Evolutionary conservation across 2,797 vertebrate species (phyloP).

Genomic region (Eupleurogrammus muticus): DNA sequence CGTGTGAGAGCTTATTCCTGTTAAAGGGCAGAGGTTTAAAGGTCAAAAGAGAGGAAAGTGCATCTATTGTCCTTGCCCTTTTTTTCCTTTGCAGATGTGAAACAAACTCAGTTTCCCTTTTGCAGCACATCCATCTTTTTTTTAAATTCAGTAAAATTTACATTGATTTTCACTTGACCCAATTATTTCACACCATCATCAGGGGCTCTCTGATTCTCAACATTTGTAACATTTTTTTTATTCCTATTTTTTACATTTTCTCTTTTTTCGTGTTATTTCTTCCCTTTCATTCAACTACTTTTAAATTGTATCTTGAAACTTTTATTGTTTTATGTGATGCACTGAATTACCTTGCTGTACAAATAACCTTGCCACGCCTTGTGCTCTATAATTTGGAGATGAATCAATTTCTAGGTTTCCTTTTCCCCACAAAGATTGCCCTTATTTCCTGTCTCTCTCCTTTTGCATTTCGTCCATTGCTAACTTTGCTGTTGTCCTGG

Average conservation of each 20-base stretch:
- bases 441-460: conserved; percentile 3
- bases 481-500: background rate
- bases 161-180: background rate
- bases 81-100: background rate
- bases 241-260: too few relatives aligned
- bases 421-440: background rate
- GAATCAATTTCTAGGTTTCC: conserved; percentile 19
- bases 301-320: too few relatives aligned
- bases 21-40: background rate
- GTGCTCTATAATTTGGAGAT: conserved; percentile 3
- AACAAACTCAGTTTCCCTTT: background rate
- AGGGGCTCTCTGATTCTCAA: conserved; percentile 4
- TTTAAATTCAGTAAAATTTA: background rate
- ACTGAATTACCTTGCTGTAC: too few relatives aligned
- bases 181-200: conserved; percentile 23
- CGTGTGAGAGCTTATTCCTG: background rate
- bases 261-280: too few relatives aligned
- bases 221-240: too few relatives aligned
- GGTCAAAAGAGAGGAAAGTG: background rate
- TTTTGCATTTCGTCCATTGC: background rate
- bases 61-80: background rate
- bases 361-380: too few relatives aligned
- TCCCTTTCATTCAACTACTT: too few relatives aligned
- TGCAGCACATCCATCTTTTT: background rate
- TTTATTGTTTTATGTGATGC: too few relatives aligned